Base-by-base conservation (phyloP, 2,113 vertebrate species). In the Trematomus loennbergii region DNA sequence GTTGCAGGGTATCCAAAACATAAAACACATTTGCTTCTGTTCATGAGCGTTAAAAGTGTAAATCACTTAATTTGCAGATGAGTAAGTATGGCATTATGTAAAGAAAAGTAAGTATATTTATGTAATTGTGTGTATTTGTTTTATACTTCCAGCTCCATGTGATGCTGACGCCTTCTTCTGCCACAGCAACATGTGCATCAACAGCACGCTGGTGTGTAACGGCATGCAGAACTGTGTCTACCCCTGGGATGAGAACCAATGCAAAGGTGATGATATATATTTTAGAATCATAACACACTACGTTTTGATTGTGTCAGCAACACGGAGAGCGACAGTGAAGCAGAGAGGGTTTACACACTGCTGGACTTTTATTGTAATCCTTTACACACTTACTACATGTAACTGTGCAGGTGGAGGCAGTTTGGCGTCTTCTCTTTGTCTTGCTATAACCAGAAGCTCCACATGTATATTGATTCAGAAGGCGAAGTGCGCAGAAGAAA, bases 111-210 rank as follows among this genome's bases (percentile, higher is more conserved):
- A 0, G 12, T 61, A 66, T 11, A 66, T 50, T 5, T 62, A 12
- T 58, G 9, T 64, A 9, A 69, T 36, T 60, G 17, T 18, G 12
- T 40, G 63, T 0, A 49, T 65, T 63, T 73, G 17, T 54, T 80
- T 12, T 82, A 6, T 33, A 53, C 58, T 87, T 93, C 88, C 86
- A 99, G 98, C 98, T 92, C 98, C 98, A 45, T 99, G 98, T 87
- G 98, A 99, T 90, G 95, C 97, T 71, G 97, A 97, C 76, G 92
- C 96, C 17, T 99, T 99, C 95, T 99, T 99, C 95, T 99, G 98
- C 89, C 98, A 99, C 93, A 99, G 98, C 89, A 99, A 99, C 94
- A 99, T 99, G 98, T 99, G 98, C 89, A 99, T 99, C 90, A 99
- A 99, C 93, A 97, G 97, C 87, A 97, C 98, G 0, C 92, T 99